These are phyloP conservation scores for Osmerus mordax DNA, from an alignment of 2,113 vertebrate species.

Conservation along the genomic window DNA sequence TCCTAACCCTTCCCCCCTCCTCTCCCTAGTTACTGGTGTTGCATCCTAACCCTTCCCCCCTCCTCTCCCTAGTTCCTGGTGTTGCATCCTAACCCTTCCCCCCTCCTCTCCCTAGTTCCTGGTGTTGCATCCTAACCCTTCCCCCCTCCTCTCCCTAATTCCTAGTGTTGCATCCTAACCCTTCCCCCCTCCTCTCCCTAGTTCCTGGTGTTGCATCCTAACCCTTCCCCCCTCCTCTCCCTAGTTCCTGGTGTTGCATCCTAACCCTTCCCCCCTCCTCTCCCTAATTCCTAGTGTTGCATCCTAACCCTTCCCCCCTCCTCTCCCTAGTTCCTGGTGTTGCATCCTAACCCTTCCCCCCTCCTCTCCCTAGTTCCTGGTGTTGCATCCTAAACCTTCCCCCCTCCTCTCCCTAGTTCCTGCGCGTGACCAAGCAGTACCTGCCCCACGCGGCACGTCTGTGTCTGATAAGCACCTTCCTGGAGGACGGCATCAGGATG, in stretches of 20 bases:
- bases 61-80: slow-evolving; percentile 75
- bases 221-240: neutral
- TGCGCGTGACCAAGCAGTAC: slow-evolving; percentile 87
- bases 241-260: neutral
- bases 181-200: neutral
- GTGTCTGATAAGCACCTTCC: slow-evolving; percentile 91
- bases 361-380: no score
- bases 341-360: no score
- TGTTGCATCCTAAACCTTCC: neutral
- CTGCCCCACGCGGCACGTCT: slow-evolving; percentile 86
- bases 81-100: neutral
- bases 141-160: neutral
- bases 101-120: neutral
- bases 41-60: neutral
- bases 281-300: neutral
- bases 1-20: neutral
- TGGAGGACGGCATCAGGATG: slow-evolving; percentile 91
- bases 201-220: neutral
- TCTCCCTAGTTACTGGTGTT: neutral
- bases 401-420: slow-evolving; percentile 70
- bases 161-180: neutral
- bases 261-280: neutral
- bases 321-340: no score
- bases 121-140: neutral
- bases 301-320: neutral